These are phyloP conservation scores for Odocoileus virginianus DNA, from an alignment of 2,113 vertebrate genomes.

Conservation along the genomic window DNA sequence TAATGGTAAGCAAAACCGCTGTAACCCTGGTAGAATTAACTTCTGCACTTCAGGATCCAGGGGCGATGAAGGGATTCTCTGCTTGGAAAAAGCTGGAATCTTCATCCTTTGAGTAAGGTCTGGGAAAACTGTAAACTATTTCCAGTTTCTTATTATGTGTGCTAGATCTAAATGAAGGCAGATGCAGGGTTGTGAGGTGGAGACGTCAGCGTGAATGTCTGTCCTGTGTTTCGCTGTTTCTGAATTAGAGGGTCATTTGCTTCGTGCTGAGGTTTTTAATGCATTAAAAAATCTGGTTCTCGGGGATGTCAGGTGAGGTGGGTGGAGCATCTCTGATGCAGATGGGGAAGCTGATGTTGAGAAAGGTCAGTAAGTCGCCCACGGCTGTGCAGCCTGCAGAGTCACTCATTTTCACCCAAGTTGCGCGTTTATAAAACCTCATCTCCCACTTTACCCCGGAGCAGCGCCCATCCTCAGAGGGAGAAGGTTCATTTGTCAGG, in stretches of 20 bases:
- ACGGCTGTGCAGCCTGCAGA: neutral
- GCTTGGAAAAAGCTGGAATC: constrained; percentile 31
- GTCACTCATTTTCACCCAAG: accelerated
- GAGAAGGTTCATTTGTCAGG: constrained; percentile 47
- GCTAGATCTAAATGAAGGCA: neutral
- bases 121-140: neutral
- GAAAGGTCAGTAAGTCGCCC: neutral
- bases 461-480: neutral
- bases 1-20: neutral
- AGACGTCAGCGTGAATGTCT: neutral
- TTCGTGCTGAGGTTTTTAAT: neutral
- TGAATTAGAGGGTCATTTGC: neutral
- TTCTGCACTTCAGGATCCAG: constrained; percentile 8
- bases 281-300: neutral
- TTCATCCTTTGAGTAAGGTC: constrained; percentile 9
- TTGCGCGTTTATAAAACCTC: neutral
- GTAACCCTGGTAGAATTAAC: neutral
- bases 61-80: constrained; percentile 5
- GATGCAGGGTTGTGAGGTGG: neutral
- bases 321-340: neutral
- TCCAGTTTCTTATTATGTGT: neutral
- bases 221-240: neutral
- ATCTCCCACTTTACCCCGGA: neutral
- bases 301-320: neutral
- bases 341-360: neutral